A percentile compares a stretch with the other conserved stretches of the same genome.
Conservation (phyloP, 2,797 vertebrate species). For the Meda fulgida region DNA sequence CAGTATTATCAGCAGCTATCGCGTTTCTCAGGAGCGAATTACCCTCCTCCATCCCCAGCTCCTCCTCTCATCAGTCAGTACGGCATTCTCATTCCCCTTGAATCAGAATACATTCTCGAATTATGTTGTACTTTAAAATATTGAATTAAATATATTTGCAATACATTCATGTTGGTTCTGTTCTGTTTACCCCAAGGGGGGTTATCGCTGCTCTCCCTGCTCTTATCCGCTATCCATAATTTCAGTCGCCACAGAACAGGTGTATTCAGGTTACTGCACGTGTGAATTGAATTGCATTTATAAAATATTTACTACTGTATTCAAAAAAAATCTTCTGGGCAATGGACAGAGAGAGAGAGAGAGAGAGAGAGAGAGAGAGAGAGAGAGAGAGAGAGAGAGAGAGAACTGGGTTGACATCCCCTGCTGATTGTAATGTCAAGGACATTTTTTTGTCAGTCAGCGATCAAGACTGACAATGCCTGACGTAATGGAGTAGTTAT, state of each 20-base stretch:
- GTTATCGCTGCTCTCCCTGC: no score
- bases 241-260: background rate
- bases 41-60: no score
- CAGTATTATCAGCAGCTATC: no score
- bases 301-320: background rate
- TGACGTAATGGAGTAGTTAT: conserved; percentile 3
- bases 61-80: no score
- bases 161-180: no score
- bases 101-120: no score
- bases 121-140: no score
- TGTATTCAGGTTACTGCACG: background rate
- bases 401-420: background rate
- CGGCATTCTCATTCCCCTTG: no score
- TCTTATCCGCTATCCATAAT: no score
- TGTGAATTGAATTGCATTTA: background rate
- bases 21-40: no score
- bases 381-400: background rate
- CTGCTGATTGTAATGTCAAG: background rate
- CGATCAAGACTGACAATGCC: background rate
- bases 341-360: background rate
- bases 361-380: background rate
- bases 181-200: no score
- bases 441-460: background rate
- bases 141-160: no score
- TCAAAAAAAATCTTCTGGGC: background rate